A percentile compares a stretch with the other conserved stretches of the same genome.
These are phyloP conservation scores for Lepidurus arcticus DNA, from an alignment of 1,140 invertebrate genomes.

Conservation along the genomic window DNA sequence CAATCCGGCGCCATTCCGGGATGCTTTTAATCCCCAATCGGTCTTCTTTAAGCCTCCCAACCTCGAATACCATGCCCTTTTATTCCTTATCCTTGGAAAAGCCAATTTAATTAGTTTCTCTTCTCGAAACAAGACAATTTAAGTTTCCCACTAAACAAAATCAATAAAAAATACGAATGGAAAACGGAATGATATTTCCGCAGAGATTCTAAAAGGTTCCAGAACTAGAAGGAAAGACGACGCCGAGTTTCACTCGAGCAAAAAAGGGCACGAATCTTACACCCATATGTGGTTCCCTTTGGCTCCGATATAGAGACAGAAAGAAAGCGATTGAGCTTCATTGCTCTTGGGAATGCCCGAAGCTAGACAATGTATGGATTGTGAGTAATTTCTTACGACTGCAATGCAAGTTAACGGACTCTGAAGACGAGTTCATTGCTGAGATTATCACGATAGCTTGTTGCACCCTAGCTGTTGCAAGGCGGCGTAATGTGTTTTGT, in stretches of 20 bases:
- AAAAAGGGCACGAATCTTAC: neutral
- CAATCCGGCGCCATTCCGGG: neutral
- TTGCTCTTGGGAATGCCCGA: neutral
- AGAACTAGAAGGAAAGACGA: neutral
- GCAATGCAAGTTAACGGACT: no score
- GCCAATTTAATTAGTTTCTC: no score
- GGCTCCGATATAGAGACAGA: neutral
- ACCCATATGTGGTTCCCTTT: constrained; percentile 21
- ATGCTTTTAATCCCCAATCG: neutral
- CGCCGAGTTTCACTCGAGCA: neutral
- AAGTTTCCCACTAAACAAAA: no score
- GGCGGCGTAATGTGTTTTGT: no score
- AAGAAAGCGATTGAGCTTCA: neutral
- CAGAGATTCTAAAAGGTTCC: neutral
- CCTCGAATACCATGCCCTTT: neutral
- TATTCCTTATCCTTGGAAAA: neutral
- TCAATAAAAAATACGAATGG: no score
- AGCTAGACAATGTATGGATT: no score
- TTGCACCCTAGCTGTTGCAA: no score
- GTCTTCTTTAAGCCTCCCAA: neutral
- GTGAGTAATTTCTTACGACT: no score
- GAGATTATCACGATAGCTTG: no score
- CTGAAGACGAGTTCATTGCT: no score
- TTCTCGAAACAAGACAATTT: no score
- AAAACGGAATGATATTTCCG: no score